Base-by-base conservation (phyloP, 1,140 invertebrate genomes). In the Patella vulgata region DNA sequence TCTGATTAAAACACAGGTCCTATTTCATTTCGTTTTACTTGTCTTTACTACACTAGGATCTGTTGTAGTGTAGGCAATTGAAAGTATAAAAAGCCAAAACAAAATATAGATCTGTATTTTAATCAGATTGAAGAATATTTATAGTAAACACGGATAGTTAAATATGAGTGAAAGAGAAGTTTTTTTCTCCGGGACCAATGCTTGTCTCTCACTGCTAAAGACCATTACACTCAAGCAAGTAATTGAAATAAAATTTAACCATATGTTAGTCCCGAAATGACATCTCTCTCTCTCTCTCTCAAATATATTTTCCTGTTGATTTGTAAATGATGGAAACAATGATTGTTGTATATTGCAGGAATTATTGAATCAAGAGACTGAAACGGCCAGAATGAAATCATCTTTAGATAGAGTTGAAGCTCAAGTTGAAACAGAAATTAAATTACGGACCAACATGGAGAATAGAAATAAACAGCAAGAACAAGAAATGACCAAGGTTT, bases 401-500 rank as follows among this genome's bases (percentile, higher is more conserved):
- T 58, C 70, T 11, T 46, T 64, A n/a, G 74, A 75, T 21, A 51
- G 71, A 36, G 40, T 74, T 4, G 73, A 79, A 54, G 59, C 68
- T 6, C 78, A 77, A 48, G 57, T 82, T 17, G 59, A 72, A 42
- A 73, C 73, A 36, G 78, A 81, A 55, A 62, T 61, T 14, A 76
- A 75, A 53, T 69, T 73, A 21, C 64, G 75, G 5, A 56, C 61
- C n/a, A 75, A 77, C 30, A 51, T 80, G 33, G 75, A 80, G 61
- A 79, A 75, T 43, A 66, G 77, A 27, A 82, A 80, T 36, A 63
- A 63, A 30, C 65, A 69, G 0, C 68, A 76, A 3, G 78, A 80
- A 27, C 70, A 73, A 42, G 79, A 81, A 63, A 74, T 81, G 57
- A 73, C 70, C 3, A 80, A 79, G 73, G 79, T 81, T 27, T 55